Percentiles rank a stretch among this genome's conserved stretches.
Evolutionary conservation across 2,797 vertebrate genomes (phyloP).

Genomic region (Centroberyx gerrardi): DNA sequence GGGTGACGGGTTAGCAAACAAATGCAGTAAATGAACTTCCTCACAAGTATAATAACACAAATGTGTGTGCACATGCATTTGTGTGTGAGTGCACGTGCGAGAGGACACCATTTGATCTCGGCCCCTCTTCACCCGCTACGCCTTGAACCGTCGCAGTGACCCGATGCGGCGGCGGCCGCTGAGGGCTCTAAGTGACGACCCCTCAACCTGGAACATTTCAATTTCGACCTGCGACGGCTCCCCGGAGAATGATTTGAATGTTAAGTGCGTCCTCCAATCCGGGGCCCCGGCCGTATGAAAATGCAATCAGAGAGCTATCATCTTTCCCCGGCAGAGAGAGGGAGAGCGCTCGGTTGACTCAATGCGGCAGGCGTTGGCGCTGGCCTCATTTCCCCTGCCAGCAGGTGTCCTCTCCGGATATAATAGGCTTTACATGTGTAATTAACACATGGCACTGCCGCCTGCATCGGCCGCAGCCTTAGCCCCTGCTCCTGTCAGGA

Average conservation of each 20-base stretch:
- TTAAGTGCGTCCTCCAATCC: conserved; percentile 85
- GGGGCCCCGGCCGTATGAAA: conserved; percentile 73
- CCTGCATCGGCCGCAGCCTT: conserved; percentile 67
- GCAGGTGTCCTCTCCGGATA: conserved; percentile 94
- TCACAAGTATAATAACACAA: no score
- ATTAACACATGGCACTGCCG: conserved; percentile 93
- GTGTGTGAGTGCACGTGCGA: conserved; percentile 9
- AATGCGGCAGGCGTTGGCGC: conserved; percentile 83
- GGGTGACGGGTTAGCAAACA: no score
- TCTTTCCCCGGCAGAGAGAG: conserved; percentile 76
- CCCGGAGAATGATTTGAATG: conserved; percentile 87
- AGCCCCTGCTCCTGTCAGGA: conserved; percentile 66
- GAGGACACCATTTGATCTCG: conserved; percentile 36
- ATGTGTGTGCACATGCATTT: conserved; percentile 3
- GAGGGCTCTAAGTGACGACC: conserved; percentile 72
- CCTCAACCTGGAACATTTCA: conserved; percentile 82
- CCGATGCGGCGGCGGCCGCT: conserved; percentile 20
- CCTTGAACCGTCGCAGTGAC: conserved; percentile 43
- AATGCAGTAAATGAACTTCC: no score
- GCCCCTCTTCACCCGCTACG: conserved; percentile 40
- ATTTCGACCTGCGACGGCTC: conserved; percentile 83
- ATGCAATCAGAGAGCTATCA: conserved; percentile 89
- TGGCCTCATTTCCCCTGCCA: conserved; percentile 94
- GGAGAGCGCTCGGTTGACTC: conserved; percentile 83
- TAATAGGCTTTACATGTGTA: conserved; percentile 95